Conservation (phyloP, 2,888 invertebrate genomes). For the Cosmorhoe ocellata region DNA sequence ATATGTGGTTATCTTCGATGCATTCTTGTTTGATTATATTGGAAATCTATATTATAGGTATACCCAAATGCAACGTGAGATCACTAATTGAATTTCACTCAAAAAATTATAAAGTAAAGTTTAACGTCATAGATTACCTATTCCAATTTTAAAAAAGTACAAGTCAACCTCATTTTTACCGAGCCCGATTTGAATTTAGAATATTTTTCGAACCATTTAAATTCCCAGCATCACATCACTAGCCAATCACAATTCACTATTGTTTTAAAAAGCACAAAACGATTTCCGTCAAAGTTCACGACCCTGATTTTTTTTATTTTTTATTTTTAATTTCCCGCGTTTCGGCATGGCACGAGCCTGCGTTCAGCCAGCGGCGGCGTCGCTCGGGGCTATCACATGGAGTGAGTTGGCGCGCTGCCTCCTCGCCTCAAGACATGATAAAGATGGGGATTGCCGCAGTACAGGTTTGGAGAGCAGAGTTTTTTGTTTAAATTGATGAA, state of each 20-base stretch:
- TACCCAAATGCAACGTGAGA: neutral
- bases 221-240: neutral
- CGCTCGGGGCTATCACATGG: constrained; percentile 81
- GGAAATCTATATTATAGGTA: constrained; percentile 5
- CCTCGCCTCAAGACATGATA: constrained; percentile 61
- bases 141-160: no score
- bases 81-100: neutral
- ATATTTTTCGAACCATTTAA: neutral
- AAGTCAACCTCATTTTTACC: no score
- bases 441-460: constrained; percentile 63
- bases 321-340: constrained; percentile 57
- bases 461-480: constrained; percentile 44
- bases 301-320: neutral
- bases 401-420: constrained; percentile 58
- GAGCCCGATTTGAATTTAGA: neutral
- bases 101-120: neutral
- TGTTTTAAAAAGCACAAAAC: constrained; percentile 2
- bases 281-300: constrained; percentile 17
- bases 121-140: no score
- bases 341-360: constrained; percentile 49
- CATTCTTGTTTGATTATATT: constrained; percentile 25
- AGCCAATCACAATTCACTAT: constrained; percentile 8
- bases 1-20: constrained; percentile 59
- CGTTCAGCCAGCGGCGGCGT: constrained; percentile 50
- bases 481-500: constrained; percentile 24